Evolutionary conservation across 92 coral and sea anemone species (phyloP), one percentile per base, ranked within the genome.

Genomic region (Phymanthus crucifer): DNA sequence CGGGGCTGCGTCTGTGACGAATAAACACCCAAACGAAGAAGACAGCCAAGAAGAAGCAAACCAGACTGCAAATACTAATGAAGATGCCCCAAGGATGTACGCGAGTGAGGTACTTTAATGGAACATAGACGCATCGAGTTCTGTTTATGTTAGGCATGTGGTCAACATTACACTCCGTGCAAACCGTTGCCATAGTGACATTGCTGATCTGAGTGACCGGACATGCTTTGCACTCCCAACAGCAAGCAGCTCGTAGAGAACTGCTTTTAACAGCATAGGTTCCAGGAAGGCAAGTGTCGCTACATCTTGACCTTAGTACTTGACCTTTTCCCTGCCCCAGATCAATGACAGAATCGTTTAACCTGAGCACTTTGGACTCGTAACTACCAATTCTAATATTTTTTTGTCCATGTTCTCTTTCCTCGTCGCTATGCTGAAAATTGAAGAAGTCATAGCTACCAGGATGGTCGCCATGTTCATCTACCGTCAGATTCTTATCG

Each of bases 141-240:
- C 76, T 82, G 34, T 78, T 83, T 1, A 17, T 54, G 71, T 88
- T 89, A 10, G 91, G 77, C 36, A 45, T 74, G 56, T 83, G 81
- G 34, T 79, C 83, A 40, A 40, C 38, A 47, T 68, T 76, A 57
- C 98, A 94, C 72, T 74, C 45, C n/a, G 47, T 65, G 36, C 98
- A 94, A 21, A 72, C 78, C 27, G 80, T 76, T 16, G 89, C 85
- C 67, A 81, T 89, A 29, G 93, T 70, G 12, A 73, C 54, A 50
- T 93, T 83, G 72, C 88, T 88, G 6, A 88, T 18, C 65, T 86
- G 80, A 1, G 87, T 89, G 9, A 26, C 29, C 2, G 90, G 84
- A 40, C 98, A 94, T 35, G 37, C 34, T 40, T 70, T 75, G 76
- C 98, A 93, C 24, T 78, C 43, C 95, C 96, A 94, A 70, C 98